Base-by-base conservation (phyloP, 1,140 invertebrate species). In the Habropoda laboriosa region DNA sequence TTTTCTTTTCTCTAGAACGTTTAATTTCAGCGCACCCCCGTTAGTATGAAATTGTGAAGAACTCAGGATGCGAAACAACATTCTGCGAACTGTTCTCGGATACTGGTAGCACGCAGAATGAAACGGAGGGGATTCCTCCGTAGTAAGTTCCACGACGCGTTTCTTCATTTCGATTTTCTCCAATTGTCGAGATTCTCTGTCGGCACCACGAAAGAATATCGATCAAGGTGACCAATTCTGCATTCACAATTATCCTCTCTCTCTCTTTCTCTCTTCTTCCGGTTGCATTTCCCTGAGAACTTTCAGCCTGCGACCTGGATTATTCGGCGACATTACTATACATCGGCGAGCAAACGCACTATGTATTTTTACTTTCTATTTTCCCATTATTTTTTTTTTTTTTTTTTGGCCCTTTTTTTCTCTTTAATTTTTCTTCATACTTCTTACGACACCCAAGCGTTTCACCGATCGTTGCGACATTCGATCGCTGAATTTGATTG, bases 401-500 rank as follows among this genome's bases (percentile, higher is more conserved):
- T 6, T n/a, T 73, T 42, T 35, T 8, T 27, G 10, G 0, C 10
- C 8, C 21, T 7, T 27, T 21, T 27, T 45, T 32, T 24, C 3
- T n/a, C 13, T 21, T 8, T 32, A 18, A 5, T 7, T 16, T 18
- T 21, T 27, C 0, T 24, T 38, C 21, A 30, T 10, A 16, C 42
- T 49, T n/a, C 21, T 38, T 32, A 7, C n/a, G 7, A 77, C 35
- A 71, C 55, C 42, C 42, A 77, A 47, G 55, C n/a, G 53, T 60
- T n/a, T n/a, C n/a, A 75, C 51, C 66, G 58, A 66, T 58, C 58
- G 24, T 66, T 66, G 58, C 53, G 77, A 51, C 57, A 63, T 86
- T 78, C 63, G 82, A 79, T 73, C 42, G 76, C 68, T 73, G 76
- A 79, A 82, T 86, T 88, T 86, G 85, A 88, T 86, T 80, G 81